These are phyloP conservation scores for Mungos mungo DNA, from an alignment of 2,113 vertebrate genomes.

Conservation along the genomic window DNA sequence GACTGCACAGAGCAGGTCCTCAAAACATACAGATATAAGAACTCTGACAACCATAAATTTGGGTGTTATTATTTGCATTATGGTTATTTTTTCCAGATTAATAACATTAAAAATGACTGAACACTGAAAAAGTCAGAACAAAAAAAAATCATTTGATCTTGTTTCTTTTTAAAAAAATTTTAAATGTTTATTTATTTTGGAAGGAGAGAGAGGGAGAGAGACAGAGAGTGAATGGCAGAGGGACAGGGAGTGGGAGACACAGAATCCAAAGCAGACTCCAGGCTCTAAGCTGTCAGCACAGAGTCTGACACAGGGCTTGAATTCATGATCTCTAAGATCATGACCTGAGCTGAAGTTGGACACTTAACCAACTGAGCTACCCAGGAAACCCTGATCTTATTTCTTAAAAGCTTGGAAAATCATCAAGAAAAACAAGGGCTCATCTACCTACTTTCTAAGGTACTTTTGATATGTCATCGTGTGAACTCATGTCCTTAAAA, in stretches of 20 bases:
- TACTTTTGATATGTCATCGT: not conserved
- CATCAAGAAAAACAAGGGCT: not conserved
- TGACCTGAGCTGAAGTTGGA: too few species aligned
- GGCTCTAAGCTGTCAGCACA: too few species aligned
- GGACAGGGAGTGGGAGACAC: too few species aligned
- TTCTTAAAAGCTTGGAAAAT: conserved; percentile 45
- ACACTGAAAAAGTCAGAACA: not conserved
- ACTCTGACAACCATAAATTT: not conserved
- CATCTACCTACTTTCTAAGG: not conserved
- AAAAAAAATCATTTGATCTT: not conserved
- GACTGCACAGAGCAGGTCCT: not conserved
- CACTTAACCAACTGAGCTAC: too few species aligned
- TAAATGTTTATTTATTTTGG: too few species aligned
- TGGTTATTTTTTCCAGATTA: not conserved
- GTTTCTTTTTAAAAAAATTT: conserved; percentile 11
- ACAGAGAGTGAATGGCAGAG: too few species aligned
- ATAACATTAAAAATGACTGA: not conserved
- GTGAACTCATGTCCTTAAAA: not conserved
- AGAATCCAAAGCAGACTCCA: too few species aligned
- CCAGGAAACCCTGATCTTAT: not conserved
- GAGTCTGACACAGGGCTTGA: too few species aligned
- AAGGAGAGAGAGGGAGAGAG: too few species aligned
- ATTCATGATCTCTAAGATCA: too few species aligned
- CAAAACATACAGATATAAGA: not conserved
- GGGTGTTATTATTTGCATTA: not conserved